Percentiles rank a stretch among this genome's conserved stretches.
phyloP scores from a whole-genome alignment of 2,888 invertebrate genomes.

The Hypselothyrea guttata region DNA sequence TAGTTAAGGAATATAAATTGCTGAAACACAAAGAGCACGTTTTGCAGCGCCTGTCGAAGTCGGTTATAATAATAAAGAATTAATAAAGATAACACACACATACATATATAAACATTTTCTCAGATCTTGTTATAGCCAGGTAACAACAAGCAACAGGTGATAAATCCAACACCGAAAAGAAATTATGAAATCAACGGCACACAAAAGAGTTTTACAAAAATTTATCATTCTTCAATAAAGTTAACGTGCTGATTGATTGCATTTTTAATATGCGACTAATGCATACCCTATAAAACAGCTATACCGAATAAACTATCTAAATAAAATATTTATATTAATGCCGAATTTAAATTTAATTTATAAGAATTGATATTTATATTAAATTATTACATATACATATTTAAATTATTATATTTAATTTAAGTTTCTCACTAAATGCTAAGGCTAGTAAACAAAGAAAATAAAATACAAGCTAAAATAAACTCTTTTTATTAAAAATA shows the following conservation, averaged over 20 bases:
- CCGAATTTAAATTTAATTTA: too few species aligned
- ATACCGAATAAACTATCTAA: too few species aligned
- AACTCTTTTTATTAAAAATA: too few species aligned
- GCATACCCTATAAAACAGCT: background rate
- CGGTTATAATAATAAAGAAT: conserved; percentile 15
- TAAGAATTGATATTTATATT: too few species aligned
- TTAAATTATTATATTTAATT: too few species aligned
- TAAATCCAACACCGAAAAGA: conserved; percentile 17
- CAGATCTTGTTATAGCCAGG: conserved; percentile 11
- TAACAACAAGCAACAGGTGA: conserved; percentile 11
- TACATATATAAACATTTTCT: conserved; percentile 2
- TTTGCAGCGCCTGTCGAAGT: conserved; percentile 12
- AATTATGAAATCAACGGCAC: conserved; percentile 21
- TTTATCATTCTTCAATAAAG: background rate
- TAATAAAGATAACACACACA: conserved; percentile 32
- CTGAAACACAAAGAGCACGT: conserved; percentile 38
- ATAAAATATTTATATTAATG: too few species aligned
- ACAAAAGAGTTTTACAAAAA: too few species aligned
- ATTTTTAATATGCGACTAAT: background rate
- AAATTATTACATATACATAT: too few species aligned
- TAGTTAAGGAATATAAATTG: background rate
- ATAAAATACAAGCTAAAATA: too few species aligned
- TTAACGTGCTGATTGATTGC: background rate
- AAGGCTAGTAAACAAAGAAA: too few species aligned
- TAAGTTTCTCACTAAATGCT: too few species aligned